Conservation (phyloP, 2,797 vertebrate species). For the Nannoperca obscura region DNA sequence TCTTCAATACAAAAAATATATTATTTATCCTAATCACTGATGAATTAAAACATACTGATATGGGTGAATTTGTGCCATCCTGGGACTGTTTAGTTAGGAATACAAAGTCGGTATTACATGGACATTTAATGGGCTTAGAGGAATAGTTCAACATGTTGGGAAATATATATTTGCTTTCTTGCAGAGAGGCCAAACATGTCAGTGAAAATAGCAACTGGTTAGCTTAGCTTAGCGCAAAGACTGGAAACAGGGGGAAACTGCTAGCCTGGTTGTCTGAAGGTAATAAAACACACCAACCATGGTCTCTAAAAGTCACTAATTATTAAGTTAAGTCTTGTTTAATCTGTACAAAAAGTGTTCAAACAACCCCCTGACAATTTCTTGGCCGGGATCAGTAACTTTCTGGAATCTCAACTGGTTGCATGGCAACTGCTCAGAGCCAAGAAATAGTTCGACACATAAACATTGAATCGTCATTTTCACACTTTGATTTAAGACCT, state of each 20-base stretch:
- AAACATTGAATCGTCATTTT: background rate
- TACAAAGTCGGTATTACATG: background rate
- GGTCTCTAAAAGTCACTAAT: background rate
- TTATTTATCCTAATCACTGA: background rate
- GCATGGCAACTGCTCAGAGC: background rate
- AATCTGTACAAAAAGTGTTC: background rate
- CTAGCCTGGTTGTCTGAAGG: background rate
- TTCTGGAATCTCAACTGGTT: background rate
- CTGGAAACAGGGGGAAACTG: background rate
- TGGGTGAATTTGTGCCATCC: background rate
- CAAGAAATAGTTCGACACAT: background rate
- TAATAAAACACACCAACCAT: background rate
- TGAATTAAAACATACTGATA: background rate
- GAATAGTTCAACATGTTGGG: background rate
- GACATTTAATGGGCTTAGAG: conserved; percentile 14
- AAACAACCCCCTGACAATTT: background rate
- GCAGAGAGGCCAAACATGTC: background rate
- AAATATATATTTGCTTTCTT: background rate
- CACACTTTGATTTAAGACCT: background rate
- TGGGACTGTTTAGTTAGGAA: background rate
- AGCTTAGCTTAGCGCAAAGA: conserved; percentile 2
- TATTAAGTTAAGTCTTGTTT: background rate
- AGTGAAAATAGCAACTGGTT: background rate
- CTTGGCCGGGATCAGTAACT: background rate
- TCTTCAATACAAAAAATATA: background rate